Conservation (phyloP, 1,140 invertebrate genomes). For the Rhagoletis zephyria region DNA sequence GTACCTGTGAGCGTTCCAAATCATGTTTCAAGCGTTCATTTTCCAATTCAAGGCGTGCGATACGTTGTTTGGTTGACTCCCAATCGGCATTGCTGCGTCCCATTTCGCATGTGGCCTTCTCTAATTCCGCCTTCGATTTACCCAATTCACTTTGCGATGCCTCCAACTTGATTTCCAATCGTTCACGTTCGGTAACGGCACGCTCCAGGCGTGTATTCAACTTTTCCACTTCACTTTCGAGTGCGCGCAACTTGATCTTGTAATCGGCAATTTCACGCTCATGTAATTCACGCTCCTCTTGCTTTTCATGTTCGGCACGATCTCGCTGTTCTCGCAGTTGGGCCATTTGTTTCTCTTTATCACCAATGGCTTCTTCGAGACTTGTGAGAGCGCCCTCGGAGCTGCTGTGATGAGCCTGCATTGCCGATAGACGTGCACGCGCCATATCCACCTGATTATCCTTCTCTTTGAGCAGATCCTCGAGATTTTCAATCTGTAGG, state of each 20-base stretch:
- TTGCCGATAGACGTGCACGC: constrained; percentile 87
- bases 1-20: constrained; percentile 82
- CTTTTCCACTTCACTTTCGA: constrained; percentile 94
- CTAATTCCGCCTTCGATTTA: constrained; percentile 92
- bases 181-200: constrained; percentile 89
- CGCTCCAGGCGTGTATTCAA: constrained; percentile 88
- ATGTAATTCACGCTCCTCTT: constrained; percentile 94
- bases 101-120: constrained; percentile 91
- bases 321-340: constrained; percentile 93
- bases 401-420: constrained; percentile 93
- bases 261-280: constrained; percentile 94
- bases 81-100: constrained; percentile 90
- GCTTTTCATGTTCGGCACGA: constrained; percentile 94
- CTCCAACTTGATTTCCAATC: constrained; percentile 91
- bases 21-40: constrained; percentile 90
- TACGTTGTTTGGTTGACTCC: constrained; percentile 89
- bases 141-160: constrained; percentile 93
- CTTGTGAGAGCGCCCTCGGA: constrained; percentile 92
- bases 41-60: constrained; percentile 88
- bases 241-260: constrained; percentile 91
- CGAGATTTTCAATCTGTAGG: constrained; percentile 93
- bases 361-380: constrained; percentile 94
- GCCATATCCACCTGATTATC: constrained; percentile 98
- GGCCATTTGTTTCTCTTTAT: constrained; percentile 96
- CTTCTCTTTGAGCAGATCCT: constrained; percentile 96